phyloP scores from a whole-genome alignment of 2,797 vertebrate species.

The Allobates femoralis region DNA sequence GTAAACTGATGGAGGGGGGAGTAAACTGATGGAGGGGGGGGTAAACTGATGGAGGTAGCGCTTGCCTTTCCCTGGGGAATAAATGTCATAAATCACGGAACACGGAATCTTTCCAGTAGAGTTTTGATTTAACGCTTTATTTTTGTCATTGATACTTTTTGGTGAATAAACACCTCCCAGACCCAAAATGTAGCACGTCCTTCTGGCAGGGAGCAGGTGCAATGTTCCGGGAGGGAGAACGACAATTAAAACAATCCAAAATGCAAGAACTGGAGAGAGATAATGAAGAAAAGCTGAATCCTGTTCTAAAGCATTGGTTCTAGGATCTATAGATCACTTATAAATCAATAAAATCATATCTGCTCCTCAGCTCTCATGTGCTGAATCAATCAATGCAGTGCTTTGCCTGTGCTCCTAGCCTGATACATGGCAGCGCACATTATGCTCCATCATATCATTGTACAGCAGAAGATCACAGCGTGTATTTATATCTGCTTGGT shows the following conservation, averaged over 20 bases:
- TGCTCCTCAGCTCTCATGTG: too few species aligned
- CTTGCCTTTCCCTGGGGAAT: slow-evolving; percentile 11
- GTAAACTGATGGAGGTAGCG: slow-evolving; percentile 21
- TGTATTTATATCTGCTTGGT: too few species aligned
- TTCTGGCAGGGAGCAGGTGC: not conserved
- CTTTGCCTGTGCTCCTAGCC: too few species aligned
- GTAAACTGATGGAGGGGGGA: slow-evolving; percentile 14
- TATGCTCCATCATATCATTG: too few species aligned
- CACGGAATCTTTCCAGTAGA: not conserved
- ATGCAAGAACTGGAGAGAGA: not conserved
- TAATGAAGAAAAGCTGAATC: not conserved
- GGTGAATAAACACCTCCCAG: not conserved
- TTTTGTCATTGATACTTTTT: slow-evolving; percentile 7
- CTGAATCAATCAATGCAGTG: too few species aligned
- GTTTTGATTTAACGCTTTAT: not conserved
- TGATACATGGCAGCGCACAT: too few species aligned
- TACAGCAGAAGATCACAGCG: too few species aligned
- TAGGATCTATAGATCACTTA: too few species aligned
- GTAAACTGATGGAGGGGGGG: not conserved
- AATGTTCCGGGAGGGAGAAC: not conserved
- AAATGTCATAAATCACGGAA: slow-evolving; percentile 1
- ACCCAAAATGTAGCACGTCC: not conserved
- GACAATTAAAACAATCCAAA: not conserved
- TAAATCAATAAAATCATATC: too few species aligned
- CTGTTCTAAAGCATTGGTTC: too few species aligned